These are phyloP conservation scores for Epicampocera succincta DNA, from an alignment of 2,888 invertebrate species.

Conservation along the genomic window DNA sequence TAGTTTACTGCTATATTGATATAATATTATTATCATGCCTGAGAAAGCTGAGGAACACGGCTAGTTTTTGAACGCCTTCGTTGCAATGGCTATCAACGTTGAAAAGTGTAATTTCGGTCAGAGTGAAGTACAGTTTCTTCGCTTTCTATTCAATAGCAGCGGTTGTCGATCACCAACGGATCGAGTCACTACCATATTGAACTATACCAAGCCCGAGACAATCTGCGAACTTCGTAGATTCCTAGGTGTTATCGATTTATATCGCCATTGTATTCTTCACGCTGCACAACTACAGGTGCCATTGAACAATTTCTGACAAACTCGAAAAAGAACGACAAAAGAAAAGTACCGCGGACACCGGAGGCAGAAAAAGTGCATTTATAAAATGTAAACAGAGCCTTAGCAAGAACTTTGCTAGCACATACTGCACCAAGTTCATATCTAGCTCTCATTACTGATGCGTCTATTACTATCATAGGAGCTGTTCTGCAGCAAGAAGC, in stretches of 20 bases:
- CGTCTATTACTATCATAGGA: slow-evolving; percentile 53
- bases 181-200: slow-evolving; percentile 51
- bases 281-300: slow-evolving; percentile 32
- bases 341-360: slow-evolving; percentile 6
- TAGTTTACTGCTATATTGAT: slow-evolving; percentile 47
- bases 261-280: slow-evolving; percentile 25
- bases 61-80: slow-evolving; percentile 34
- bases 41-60: slow-evolving; percentile 8
- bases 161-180: slow-evolving; percentile 36
- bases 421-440: slow-evolving; percentile 26
- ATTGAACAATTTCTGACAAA: slow-evolving; percentile 12
- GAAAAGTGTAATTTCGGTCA: slow-evolving; percentile 40
- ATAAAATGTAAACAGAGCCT: slow-evolving; percentile 8
- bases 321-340: slow-evolving; percentile 31
- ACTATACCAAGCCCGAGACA: slow-evolving; percentile 49
- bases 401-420: not conserved
- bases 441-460: slow-evolving; percentile 41
- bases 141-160: not conserved
- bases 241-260: slow-evolving; percentile 63
- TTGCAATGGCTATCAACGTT: slow-evolving; percentile 39
- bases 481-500: slow-evolving; percentile 62
- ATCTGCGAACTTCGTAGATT: slow-evolving; percentile 62
- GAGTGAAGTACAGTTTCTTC: slow-evolving; percentile 24
- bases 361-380: slow-evolving; percentile 18
- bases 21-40: slow-evolving; percentile 48